phyloP scores from a whole-genome alignment of 1,140 invertebrate genomes.

The Hyles euphorbiae region DNA sequence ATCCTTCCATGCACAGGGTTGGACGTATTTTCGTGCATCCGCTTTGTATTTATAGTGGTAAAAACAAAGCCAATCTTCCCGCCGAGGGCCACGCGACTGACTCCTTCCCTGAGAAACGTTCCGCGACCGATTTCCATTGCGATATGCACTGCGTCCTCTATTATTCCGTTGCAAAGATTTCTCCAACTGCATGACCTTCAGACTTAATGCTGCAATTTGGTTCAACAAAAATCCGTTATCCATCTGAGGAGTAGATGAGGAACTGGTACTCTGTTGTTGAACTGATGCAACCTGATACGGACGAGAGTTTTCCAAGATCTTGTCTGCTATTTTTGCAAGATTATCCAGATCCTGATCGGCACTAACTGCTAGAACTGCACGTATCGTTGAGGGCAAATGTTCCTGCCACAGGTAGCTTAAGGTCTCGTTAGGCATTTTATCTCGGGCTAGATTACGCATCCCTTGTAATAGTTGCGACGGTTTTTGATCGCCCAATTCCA shows the following conservation, averaged over 20 bases:
- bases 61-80: slow-evolving; percentile 9
- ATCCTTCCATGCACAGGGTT: slow-evolving; percentile 2
- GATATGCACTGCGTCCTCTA: too few species aligned
- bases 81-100: slow-evolving; percentile 4
- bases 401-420: not conserved
- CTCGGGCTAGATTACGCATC: not conserved
- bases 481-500: not conserved
- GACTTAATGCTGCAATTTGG: not conserved
- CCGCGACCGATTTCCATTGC: not conserved
- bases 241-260: not conserved
- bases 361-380: not conserved
- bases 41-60: slow-evolving; percentile 10
- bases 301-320: slow-evolving; percentile 3
- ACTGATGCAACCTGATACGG: not conserved
- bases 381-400: not conserved
- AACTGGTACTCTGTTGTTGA: too few species aligned
- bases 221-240: not conserved
- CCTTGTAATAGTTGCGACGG: not conserved
- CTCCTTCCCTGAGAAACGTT: not conserved
- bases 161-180: too few species aligned
- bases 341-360: slow-evolving; percentile 9
- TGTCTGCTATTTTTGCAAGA: slow-evolving; percentile 20
- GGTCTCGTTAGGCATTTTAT: not conserved
- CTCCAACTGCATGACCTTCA: too few species aligned
- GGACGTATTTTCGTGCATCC: slow-evolving; percentile 9